phyloP scores from a whole-genome alignment of 2,113 vertebrate species.

The Aplodontia rufa region DNA sequence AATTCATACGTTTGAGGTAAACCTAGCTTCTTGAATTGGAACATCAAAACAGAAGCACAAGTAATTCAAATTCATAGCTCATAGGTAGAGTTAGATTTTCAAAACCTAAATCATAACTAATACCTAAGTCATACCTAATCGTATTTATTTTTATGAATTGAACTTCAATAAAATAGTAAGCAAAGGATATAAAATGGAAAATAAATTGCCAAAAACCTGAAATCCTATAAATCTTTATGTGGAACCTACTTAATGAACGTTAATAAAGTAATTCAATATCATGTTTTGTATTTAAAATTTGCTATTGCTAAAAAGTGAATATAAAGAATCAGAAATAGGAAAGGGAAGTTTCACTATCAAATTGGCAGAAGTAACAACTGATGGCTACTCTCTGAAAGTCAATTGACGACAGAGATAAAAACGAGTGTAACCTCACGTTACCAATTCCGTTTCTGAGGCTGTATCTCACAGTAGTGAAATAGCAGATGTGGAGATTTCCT shows the following conservation, averaged over 20 bases:
- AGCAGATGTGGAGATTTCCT: neutral
- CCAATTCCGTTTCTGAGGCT: neutral
- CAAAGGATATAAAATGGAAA: neutral
- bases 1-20: neutral
- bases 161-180: neutral
- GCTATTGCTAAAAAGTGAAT: neutral
- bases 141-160: neutral
- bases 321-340: neutral
- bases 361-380: neutral
- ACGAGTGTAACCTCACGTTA: neutral
- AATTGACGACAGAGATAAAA: neutral
- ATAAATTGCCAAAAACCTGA: neutral
- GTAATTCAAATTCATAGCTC: neutral
- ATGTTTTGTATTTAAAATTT: neutral
- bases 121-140: too few relatives aligned
- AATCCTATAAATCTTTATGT: neutral
- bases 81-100: neutral
- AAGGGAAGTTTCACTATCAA: neutral
- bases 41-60: neutral
- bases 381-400: neutral
- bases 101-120: neutral
- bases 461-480: neutral
- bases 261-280: neutral
- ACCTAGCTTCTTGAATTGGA: neutral
- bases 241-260: neutral